Percentiles rank a stretch among this genome's conserved stretches.
These are phyloP conservation scores for Rhynchonycteris naso DNA, from an alignment of 2,797 vertebrate species.

Conservation along the genomic window DNA sequence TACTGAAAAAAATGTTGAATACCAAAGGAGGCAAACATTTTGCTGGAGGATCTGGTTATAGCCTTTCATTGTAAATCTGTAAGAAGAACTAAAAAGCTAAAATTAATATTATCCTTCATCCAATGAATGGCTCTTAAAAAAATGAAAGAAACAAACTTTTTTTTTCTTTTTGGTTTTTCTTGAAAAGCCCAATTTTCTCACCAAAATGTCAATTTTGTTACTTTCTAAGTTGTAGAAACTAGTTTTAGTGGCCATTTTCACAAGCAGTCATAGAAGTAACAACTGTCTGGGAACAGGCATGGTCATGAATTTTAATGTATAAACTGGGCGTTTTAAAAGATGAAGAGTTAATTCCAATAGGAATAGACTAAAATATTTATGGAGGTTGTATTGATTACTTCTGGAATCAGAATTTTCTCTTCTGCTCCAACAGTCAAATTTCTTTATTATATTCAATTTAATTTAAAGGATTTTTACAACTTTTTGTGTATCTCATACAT, in stretches of 20 bases:
- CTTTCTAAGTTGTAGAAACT: background rate
- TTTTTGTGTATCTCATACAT: background rate
- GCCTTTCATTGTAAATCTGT: background rate
- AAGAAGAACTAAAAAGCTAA: background rate
- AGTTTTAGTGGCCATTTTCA: slow-evolving; percentile 8
- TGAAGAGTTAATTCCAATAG: slow-evolving; percentile 39
- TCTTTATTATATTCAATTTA: slow-evolving; percentile 17
- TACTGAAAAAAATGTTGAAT: slow-evolving; percentile 24
- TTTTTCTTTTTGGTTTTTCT: background rate
- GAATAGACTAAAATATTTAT: slow-evolving; percentile 38
- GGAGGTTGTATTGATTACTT: background rate
- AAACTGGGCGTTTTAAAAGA: slow-evolving; percentile 34
- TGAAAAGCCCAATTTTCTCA: background rate
- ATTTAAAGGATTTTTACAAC: background rate
- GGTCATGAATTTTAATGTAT: background rate
- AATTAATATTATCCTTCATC: background rate
- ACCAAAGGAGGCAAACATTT: background rate
- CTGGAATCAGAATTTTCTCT: slow-evolving; percentile 36
- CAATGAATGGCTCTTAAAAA: background rate
- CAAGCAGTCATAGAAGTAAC: background rate
- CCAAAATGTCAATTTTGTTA: background rate
- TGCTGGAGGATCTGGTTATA: slow-evolving; percentile 26
- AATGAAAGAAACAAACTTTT: background rate
- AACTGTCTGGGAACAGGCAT: background rate
- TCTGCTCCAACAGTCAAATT: background rate